A percentile compares a stretch with the other conserved stretches of the same genome.
Conservation (phyloP, 2,888 invertebrate genomes). For the Synergus gifuensis region DNA sequence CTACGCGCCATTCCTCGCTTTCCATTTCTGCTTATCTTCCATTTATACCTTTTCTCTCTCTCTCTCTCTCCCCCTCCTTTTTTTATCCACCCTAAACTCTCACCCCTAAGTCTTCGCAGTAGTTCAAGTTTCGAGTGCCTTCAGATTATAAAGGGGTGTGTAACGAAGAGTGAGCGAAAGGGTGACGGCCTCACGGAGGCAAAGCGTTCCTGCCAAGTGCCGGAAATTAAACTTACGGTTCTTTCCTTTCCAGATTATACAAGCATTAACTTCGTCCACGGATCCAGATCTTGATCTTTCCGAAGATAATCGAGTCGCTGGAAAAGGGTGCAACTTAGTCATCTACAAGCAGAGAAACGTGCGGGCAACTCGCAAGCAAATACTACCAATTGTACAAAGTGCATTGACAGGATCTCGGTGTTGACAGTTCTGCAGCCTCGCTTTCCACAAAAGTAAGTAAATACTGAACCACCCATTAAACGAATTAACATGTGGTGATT, state of each 20-base stretch:
- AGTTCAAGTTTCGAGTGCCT: constrained; percentile 40
- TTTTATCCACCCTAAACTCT: constrained; percentile 21
- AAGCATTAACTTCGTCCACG: constrained; percentile 60
- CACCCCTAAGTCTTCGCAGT: constrained; percentile 39
- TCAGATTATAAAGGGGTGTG: constrained; percentile 41
- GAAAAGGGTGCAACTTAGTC: constrained; percentile 59
- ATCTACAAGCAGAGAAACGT: constrained; percentile 82
- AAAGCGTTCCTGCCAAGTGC: constrained; percentile 48
- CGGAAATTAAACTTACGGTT: constrained; percentile 60
- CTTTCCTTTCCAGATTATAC: constrained; percentile 62
- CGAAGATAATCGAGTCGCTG: constrained; percentile 54
- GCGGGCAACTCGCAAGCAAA: constrained; percentile 84
- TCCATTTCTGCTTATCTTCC: constrained; percentile 27
- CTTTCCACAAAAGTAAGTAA: constrained; percentile 49
- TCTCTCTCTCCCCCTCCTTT: constrained; percentile 10
- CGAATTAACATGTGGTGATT: constrained; percentile 58
- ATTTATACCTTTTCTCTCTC: constrained; percentile 39
- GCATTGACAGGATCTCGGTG: constrained; percentile 65
- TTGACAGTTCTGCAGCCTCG: constrained; percentile 56
- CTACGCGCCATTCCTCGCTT: constrained; percentile 50
- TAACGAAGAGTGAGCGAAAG: constrained; percentile 40
- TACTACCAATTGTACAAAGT: constrained; percentile 82
- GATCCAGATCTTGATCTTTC: constrained; percentile 65
- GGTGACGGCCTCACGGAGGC: neutral
- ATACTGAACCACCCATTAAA: constrained; percentile 53